A percentile compares a stretch with the other conserved stretches of the same genome.
Conservation (phyloP, 2,113 vertebrate species). For the Hemicordylus capensis region DNA sequence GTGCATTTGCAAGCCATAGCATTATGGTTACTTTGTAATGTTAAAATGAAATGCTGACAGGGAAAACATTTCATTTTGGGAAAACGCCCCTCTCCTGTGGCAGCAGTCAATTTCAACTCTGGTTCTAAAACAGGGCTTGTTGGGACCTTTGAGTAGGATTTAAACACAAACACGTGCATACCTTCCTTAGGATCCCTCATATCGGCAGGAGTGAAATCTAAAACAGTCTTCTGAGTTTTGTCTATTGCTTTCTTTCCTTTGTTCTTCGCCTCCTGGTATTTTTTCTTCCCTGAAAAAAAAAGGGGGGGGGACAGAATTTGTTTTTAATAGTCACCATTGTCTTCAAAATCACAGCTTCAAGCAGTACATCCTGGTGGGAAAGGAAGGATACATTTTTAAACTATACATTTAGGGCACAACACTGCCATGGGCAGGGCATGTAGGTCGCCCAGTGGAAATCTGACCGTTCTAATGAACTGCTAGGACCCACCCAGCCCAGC, state of each 20-base stretch:
- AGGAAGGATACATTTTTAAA: no score
- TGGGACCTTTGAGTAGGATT: background rate
- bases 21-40: fast-evolving
- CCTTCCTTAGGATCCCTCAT: slow-evolving; percentile 91
- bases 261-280: slow-evolving; percentile 78
- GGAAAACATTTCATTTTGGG: background rate
- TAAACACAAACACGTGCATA: slow-evolving; percentile 43
- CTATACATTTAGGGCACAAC: background rate
- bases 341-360: background rate
- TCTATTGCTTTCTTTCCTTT: slow-evolving; percentile 67
- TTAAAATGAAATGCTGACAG: background rate
- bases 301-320: background rate
- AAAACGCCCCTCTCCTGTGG: background rate
- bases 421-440: background rate
- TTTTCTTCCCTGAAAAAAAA: slow-evolving; percentile 77
- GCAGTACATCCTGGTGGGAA: no score
- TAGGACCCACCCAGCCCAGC: no score
- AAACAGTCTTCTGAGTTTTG: slow-evolving; percentile 67
- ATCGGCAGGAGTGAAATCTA: slow-evolving; percentile 74
- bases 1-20: background rate
- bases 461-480: no score
- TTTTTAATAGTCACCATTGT: background rate
- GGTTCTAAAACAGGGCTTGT: background rate
- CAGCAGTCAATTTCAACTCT: background rate
- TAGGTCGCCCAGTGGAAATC: no score